These are phyloP conservation scores for Andricus curvator DNA, from an alignment of 2,888 invertebrate species.

Conservation along the genomic window DNA sequence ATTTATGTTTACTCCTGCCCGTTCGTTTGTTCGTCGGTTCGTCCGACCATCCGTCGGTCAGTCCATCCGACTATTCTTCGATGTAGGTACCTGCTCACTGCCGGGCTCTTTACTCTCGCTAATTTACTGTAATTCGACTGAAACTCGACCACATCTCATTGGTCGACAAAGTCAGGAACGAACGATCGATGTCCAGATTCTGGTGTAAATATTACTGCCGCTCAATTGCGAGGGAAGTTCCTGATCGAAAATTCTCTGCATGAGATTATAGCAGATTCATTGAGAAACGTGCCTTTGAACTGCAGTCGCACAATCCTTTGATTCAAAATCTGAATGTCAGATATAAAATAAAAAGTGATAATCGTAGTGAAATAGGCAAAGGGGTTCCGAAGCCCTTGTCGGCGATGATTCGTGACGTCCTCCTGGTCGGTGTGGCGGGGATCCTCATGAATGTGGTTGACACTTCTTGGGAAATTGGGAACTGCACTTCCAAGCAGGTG, in stretches of 20 bases:
- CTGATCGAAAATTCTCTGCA: background rate
- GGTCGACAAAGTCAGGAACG: conserved; percentile 28
- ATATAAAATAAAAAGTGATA: no score
- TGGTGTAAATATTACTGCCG: background rate
- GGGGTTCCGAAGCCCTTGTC: no score
- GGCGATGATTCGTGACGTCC: no score
- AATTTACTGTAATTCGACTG: conserved; percentile 74
- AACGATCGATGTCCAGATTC: conserved; percentile 46
- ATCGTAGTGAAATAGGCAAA: no score
- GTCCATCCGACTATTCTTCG: conserved; percentile 64
- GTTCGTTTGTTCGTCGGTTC: conserved; percentile 58
- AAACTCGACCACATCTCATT: conserved; percentile 47
- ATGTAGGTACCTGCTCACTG: conserved; percentile 71
- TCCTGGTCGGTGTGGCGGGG: no score
- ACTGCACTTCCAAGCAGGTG: no score
- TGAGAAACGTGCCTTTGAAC: background rate
- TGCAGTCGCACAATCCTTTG: no score
- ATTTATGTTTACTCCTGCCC: conserved; percentile 76
- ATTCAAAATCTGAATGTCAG: no score
- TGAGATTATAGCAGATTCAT: background rate
- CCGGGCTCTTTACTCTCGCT: conserved; percentile 71
- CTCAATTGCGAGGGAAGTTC: background rate
- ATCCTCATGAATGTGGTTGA: no score
- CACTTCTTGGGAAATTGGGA: no score
- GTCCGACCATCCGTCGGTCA: conserved; percentile 58